Conservation (phyloP, 1,140 invertebrate genomes). For the Penaeus japonicus region DNA sequence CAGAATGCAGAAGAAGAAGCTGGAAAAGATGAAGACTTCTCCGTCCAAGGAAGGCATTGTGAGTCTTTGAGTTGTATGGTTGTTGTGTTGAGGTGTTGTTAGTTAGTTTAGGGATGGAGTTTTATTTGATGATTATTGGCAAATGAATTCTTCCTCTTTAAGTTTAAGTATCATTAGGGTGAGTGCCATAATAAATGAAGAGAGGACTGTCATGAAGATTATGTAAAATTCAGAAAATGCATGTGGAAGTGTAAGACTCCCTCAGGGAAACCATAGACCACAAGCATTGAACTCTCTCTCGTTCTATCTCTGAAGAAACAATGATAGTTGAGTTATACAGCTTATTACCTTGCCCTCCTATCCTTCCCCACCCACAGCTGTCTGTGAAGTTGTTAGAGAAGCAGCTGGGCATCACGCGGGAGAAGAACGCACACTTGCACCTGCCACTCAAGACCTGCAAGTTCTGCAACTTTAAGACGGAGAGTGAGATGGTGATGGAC, state of each 20-base stretch:
- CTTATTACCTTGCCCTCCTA: neutral
- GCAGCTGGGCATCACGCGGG: slow-evolving; percentile 86
- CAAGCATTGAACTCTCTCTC: neutral
- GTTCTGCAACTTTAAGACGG: slow-evolving; percentile 91
- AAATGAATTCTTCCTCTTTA: neutral
- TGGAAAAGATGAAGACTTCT: slow-evolving; percentile 62
- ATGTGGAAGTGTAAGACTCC: no score
- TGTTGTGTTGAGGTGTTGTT: neutral
- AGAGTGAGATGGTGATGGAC: slow-evolving; percentile 84
- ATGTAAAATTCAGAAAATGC: no score
- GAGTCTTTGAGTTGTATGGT: slow-evolving; percentile 62
- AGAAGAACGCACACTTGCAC: slow-evolving; percentile 86
- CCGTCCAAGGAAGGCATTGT: slow-evolving; percentile 62
- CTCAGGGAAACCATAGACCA: neutral
- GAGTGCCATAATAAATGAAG: no score
- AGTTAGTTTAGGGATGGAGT: neutral
- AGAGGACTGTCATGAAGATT: no score
- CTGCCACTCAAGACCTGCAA: slow-evolving; percentile 84
- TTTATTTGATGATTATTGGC: neutral
- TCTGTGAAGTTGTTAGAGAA: slow-evolving; percentile 82
- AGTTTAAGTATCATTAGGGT: neutral
- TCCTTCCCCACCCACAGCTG: slow-evolving; percentile 71
- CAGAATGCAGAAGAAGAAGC: slow-evolving; percentile 83
- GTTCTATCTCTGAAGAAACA: neutral
- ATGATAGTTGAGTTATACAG: neutral